phyloP scores from a whole-genome alignment of 2,888 invertebrate species.

The Imbricaverruca yamaguchii region DNA sequence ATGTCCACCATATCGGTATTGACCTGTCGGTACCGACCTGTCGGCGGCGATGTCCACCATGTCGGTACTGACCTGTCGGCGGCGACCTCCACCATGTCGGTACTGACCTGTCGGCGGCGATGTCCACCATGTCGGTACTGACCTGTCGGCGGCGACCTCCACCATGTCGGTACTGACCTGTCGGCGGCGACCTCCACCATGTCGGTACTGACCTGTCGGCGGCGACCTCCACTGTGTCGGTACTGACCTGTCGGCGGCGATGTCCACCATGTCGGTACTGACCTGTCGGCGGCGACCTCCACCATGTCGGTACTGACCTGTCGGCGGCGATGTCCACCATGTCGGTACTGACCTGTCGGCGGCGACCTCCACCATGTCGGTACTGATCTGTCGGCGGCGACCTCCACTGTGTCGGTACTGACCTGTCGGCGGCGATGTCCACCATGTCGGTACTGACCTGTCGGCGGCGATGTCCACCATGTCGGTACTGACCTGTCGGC shows the following conservation, averaged over 20 bases:
- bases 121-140: constrained; percentile 48
- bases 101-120: constrained; percentile 69
- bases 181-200: constrained; percentile 73
- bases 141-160: constrained; percentile 77
- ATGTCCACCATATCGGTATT: constrained; percentile 37
- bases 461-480: constrained; percentile 75
- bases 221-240: constrained; percentile 54
- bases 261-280: constrained; percentile 48
- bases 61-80: constrained; percentile 59
- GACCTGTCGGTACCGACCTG: constrained; percentile 74
- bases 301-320: constrained; percentile 56
- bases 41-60: too few relatives aligned
- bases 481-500: constrained; percentile 59
- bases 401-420: constrained; percentile 43
- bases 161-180: constrained; percentile 56
- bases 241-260: constrained; percentile 69
- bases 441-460: constrained; percentile 56
- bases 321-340: constrained; percentile 75
- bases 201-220: constrained; percentile 59
- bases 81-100: constrained; percentile 65
- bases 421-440: constrained; percentile 78
- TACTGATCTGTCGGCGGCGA: constrained; percentile 69
- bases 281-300: constrained; percentile 77
- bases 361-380: constrained; percentile 54
- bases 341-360: constrained; percentile 59